Base-by-base conservation (phyloP, 1,140 invertebrate genomes). In the Scaptomyza hsui region DNA sequence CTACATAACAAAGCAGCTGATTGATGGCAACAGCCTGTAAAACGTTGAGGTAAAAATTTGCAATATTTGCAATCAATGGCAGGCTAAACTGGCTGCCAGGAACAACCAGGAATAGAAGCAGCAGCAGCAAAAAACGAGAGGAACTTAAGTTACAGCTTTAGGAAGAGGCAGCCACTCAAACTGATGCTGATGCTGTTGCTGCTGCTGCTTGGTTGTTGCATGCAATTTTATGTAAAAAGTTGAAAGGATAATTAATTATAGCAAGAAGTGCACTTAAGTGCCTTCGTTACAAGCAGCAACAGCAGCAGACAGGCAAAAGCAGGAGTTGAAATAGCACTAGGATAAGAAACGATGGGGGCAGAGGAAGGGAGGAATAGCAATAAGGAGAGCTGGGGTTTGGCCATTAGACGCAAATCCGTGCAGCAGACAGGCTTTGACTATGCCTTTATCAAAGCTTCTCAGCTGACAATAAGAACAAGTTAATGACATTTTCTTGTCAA, bases 231-330 rank as follows among this genome's bases (percentile, higher is more conserved):
- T 88, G 82, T 83, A 82, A 82, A 88, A 88, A 82, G 82, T 88
- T 88, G 82, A 89, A 88, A 88, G 83, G 82, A 88, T 88, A 88
- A 88, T 88, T 88, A 88, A 88, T 88, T 88, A 88, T 88, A 88
- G 82, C 82, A 88, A 89, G 82, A 88, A 88, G 82, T 88, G 82
- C 82, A 88, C 82, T 88, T 88, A 88, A 88, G 82, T 88, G 82
- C 82, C 82, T 88, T 88, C 82, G 82, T 82, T 88, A 88, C 83
- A 75, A 69, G 80, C 79, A 85, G 73, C 78, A 56, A 37, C 57
- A 45, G 15, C 21, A 29, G 26, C 19, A 32, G 59, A 29, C 73
- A 59, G 19, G 18, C 16, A 57, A 19, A 29, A 18, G 51, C 51
- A 53, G 51, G 29, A 21, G 52, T 48, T 74, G 63, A 67, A 64